phyloP scores from a whole-genome alignment of 2,888 invertebrate species.

The Polyploca ridens region DNA sequence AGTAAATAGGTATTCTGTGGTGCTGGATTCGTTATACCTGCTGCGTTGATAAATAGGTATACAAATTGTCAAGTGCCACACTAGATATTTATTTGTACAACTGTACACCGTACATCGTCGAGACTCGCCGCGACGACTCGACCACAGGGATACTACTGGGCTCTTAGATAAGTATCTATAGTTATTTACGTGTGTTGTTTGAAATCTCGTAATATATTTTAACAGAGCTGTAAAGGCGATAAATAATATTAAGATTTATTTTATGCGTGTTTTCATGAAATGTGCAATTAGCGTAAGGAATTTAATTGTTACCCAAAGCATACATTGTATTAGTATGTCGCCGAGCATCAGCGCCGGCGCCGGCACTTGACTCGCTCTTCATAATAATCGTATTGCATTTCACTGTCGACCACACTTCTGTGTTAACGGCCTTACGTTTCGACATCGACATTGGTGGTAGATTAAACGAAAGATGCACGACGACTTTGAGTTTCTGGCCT shows the following conservation, averaged over 20 bases:
- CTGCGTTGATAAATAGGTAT: slow-evolving; percentile 39
- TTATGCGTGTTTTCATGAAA: slow-evolving; percentile 78
- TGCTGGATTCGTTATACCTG: slow-evolving; percentile 62
- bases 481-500: slow-evolving; percentile 6
- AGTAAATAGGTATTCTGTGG: slow-evolving; percentile 73
- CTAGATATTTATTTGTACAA: slow-evolving; percentile 72
- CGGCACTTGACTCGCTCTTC: slow-evolving; percentile 36
- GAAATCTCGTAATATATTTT: slow-evolving; percentile 83
- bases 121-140: slow-evolving; percentile 41
- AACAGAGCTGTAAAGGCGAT: slow-evolving; percentile 65
- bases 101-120: slow-evolving; percentile 48
- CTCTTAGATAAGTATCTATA: slow-evolving; percentile 69
- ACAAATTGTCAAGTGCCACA: slow-evolving; percentile 73
- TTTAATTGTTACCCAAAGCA: slow-evolving; percentile 80
- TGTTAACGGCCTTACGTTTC: slow-evolving; percentile 42
- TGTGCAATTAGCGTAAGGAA: slow-evolving; percentile 76
- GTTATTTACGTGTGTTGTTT: slow-evolving; percentile 77
- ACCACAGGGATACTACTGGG: slow-evolving; percentile 73
- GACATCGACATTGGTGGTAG: slow-evolving; percentile 37
- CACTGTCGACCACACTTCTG: slow-evolving; percentile 32
- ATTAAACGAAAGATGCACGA: slow-evolving; percentile 26
- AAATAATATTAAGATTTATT: slow-evolving; percentile 70
- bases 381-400: slow-evolving; percentile 24
- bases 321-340: slow-evolving; percentile 62
- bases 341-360: slow-evolving; percentile 42